Evolutionary conservation across 2,888 invertebrate species (phyloP), one percentile per base, ranked within the genome.

Genomic region (Elysia crispata): DNA sequence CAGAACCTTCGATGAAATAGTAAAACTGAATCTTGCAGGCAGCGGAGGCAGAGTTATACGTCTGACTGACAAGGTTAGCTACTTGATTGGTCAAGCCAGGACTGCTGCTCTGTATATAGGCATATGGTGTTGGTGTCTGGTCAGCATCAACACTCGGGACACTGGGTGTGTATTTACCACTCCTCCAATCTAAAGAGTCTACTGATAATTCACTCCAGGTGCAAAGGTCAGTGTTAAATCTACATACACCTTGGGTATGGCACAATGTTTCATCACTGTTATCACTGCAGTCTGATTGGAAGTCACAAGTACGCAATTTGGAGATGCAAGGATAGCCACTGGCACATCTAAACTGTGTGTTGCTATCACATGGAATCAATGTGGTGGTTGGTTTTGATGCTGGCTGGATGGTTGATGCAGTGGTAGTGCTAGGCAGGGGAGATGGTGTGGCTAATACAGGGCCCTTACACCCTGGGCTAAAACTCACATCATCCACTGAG

Each of bases 401-500:
- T 3, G 41, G 41, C 3, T 11, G 5, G 41, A 80, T 18, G 83
- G 74, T 18, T 30, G 79, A 49, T 83, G 81, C 50, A 25, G 79
- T 73, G 25, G 83, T 83, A 25, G 84, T 76, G 3, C 84, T 75
- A 0, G 79, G 11, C 64, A 83, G 82, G 20, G 85, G 83, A 6
- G 83, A 75, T 49, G 82, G 76, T 1, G 81, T 80, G n/a, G 81
- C 54, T 15, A 84, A 82, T 8, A 83, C 67, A 13, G 85, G 83
- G 13, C 82, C 66, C 23, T 85, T 86, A 86, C 91, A 91, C 1
- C 86, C 87, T 41, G 90, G 89, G 8, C 89, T 89, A 60, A 91
- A 88, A 25, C 87, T 85, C 15, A 90, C 75, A 81, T 91, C 91
- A 85, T 91, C 91, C 73, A 91, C 86, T n/a, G 90, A 88, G 67